Evolutionary conservation across 2,113 vertebrate species (phyloP), one percentile per base, ranked within the genome.

Genomic region (Amazona vittata): DNA sequence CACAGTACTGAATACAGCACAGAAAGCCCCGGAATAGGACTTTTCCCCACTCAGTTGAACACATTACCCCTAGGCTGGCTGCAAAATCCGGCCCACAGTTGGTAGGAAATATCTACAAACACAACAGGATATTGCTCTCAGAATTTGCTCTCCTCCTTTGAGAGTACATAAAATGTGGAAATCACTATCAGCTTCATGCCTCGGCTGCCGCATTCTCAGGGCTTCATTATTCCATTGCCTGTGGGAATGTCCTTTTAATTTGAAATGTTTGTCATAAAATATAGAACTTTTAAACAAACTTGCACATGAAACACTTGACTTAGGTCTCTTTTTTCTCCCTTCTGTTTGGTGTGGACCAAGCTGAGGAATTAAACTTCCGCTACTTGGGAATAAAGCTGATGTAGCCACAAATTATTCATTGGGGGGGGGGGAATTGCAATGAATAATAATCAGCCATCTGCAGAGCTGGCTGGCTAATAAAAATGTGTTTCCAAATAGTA

Each of bases 251-350:
- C 91, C 94, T 96, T 96, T 97, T 97, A 95, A 96, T 95, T 96
- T 90, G 96, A 94, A 97, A 96, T 97, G 90, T 93, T 97, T 96
- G 93, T 96, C 90, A 84, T 95, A 95, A 95, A 95, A 95, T 96
- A 90, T 17, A 88, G 92, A 86, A 77, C 86, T 96, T 95, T 96
- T 92, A 96, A 96, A 87, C 93, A 95, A 94, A 95, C 69, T 92
- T 86, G 70, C 86, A 73, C 80, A 94, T 86, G 92, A 94, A 96
- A 96, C 89, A 90, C 89, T 96, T 86, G 86, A 95, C 81, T 94
- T 73, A 15, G 86, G 62, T 94, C 3, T 50, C 35, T 60, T 82
- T 26, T 10, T 29, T 11, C 3, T 2, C 44, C 11, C 24, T 65
- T 77, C 90, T 90, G 65, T 83, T 96, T 94, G 55, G 83, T 86